Conservation (phyloP, 2,113 vertebrate species). For the Leucoraja erinaceus region DNA sequence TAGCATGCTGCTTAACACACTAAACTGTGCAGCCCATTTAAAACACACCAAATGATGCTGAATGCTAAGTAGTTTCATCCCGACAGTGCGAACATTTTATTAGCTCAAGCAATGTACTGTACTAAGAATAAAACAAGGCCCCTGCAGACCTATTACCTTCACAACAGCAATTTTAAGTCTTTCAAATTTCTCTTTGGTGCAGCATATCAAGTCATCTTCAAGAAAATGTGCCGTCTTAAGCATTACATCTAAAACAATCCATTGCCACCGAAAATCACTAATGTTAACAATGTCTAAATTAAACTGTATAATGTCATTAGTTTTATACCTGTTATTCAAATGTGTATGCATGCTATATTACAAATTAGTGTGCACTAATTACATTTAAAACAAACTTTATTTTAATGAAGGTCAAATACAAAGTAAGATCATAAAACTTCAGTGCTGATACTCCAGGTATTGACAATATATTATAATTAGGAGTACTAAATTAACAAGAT, state of each 20-base stretch:
- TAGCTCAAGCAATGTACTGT: background rate
- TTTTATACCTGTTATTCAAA: constrained; percentile 17
- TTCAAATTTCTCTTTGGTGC: background rate
- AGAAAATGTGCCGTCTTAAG: background rate
- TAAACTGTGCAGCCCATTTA: constrained; percentile 20
- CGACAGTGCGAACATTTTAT: constrained; percentile 23
- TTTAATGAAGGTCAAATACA: constrained; percentile 17
- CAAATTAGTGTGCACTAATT: constrained; percentile 7
- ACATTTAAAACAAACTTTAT: constrained; percentile 20
- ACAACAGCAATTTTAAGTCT: background rate
- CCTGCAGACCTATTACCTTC: constrained; percentile 12
- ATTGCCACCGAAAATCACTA: background rate
- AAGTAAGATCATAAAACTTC: background rate
- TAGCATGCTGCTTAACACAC: constrained; percentile 9
- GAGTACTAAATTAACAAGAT: background rate
- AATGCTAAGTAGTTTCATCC: constrained; percentile 20
- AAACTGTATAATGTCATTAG: constrained; percentile 12
- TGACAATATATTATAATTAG: background rate
- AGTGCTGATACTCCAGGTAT: background rate
- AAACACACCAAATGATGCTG: constrained; percentile 19
- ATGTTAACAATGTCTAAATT: constrained; percentile 12
- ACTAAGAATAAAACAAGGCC: constrained; percentile 4
- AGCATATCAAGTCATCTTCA: background rate
- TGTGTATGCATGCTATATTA: background rate
- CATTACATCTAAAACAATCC: background rate